These are phyloP conservation scores for Silurus lanzhouensis DNA, from an alignment of 2,797 vertebrate species.

Conservation along the genomic window DNA sequence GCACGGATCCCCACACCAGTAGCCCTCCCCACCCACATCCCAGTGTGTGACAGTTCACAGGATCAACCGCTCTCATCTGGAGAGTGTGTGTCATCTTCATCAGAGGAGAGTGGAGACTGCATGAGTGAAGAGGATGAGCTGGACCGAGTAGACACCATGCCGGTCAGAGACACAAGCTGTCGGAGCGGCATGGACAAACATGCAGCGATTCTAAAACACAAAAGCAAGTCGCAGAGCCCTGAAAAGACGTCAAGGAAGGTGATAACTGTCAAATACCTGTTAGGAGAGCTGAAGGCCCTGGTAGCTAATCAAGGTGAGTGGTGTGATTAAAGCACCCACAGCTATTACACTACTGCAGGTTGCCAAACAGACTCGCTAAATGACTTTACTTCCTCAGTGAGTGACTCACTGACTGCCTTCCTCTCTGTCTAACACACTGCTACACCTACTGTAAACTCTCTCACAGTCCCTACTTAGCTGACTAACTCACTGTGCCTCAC, in stretches of 20 bases:
- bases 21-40: constrained; percentile 35
- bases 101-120: constrained; percentile 37
- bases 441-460: no score
- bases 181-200: constrained; percentile 58
- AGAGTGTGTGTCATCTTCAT: constrained; percentile 17
- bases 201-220: neutral
- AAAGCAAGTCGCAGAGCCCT: constrained; percentile 3
- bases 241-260: constrained; percentile 67
- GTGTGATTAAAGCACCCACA: neutral
- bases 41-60: constrained; percentile 55
- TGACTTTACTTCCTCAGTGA: neutral
- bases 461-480: neutral
- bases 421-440: neutral
- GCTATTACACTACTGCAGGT: neutral
- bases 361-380: neutral
- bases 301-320: constrained; percentile 67
- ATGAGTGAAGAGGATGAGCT: constrained; percentile 50
- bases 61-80: constrained; percentile 16
- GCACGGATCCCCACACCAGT: neutral
- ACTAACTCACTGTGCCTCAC: neutral
- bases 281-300: constrained; percentile 78
- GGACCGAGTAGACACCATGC: constrained; percentile 57
- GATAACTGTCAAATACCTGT: constrained; percentile 75
- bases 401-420: neutral
- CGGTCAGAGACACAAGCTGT: constrained; percentile 65